Evolutionary conservation across 2,888 invertebrate species (phyloP), one percentile per base, ranked within the genome.

Genomic region (Tortrix viridana): DNA sequence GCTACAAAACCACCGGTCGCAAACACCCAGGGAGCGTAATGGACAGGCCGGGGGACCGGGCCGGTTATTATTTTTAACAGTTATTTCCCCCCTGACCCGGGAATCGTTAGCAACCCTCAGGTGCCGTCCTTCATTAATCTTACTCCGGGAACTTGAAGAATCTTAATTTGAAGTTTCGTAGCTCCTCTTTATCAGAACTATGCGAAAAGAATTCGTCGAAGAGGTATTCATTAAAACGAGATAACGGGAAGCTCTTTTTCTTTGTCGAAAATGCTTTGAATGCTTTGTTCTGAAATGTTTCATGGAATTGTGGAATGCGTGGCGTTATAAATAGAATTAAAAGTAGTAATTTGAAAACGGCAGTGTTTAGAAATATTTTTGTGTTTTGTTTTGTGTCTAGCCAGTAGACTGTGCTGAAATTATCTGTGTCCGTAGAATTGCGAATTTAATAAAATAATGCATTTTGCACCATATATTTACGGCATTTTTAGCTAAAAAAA

Each of bases 131-230:
- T 88, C 91, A 91, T 91, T 91, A 89, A 92, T 92, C 91, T 91
- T 88, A 82, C 85, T 86, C 86, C 84, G 77, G 83, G 87, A 91
- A 89, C 92, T 89, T 86, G 70, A 89, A 85, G 90, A 91, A 91
- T 91, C 91, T 91, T 92, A 92, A 92, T 91, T 92, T 92, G 88
- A 91, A 91, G 88, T 92, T 89, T 88, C 86, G 81, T 84, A 86
- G 88, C 85, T 85, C 82, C 86, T 89, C 89, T 88, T 86, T 85
- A 88, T 87, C 83, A 82, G 84, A 92, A 92, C 90, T 91, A 92
- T 91, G 88, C 81, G 84, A 82, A 89, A 90, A 89, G 90, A 90
- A 92, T 91, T 81, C 84, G 76, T 75, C 80, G 74, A 70, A 74
- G 77, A 80, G 84, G 81, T 83, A 86, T 88, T 90, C 87, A 86